These are phyloP conservation scores for Apamea epomidion DNA, from an alignment of 2,888 invertebrate species.

Conservation along the genomic window DNA sequence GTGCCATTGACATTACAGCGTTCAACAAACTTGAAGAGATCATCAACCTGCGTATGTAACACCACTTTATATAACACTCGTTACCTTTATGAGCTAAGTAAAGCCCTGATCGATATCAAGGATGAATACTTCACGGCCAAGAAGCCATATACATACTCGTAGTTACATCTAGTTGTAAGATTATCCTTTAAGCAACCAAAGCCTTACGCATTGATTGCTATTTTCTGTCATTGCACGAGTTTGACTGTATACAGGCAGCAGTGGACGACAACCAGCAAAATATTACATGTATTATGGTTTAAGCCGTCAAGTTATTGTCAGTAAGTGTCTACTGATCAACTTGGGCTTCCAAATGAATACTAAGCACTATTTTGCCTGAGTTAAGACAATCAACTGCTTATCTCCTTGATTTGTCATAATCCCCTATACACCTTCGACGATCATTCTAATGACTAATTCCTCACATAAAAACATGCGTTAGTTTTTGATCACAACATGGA, in stretches of 20 bases:
- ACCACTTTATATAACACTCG: slow-evolving; percentile 45
- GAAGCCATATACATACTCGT: slow-evolving; percentile 40
- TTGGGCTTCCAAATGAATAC: background rate
- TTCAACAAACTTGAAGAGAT: slow-evolving; percentile 56
- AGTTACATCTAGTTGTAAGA: slow-evolving; percentile 26
- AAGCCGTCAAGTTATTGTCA: background rate
- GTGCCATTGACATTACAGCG: slow-evolving; percentile 53
- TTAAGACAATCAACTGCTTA: background rate
- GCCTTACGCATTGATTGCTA: slow-evolving; percentile 51
- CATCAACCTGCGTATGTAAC: slow-evolving; percentile 47
- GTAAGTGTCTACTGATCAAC: background rate
- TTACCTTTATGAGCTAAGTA: slow-evolving; percentile 40
- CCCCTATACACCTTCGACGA: background rate
- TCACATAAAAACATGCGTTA: background rate
- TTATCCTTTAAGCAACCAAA: slow-evolving; percentile 28
- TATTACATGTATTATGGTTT: slow-evolving; percentile 12
- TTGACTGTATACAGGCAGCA: slow-evolving; percentile 7
- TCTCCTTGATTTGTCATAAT: slow-evolving; percentile 13
- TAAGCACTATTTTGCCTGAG: background rate
- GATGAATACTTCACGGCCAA: slow-evolving; percentile 38
- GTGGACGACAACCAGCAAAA: background rate
- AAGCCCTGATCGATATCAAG: slow-evolving; percentile 57
- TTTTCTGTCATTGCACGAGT: slow-evolving; percentile 33
- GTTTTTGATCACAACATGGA: background rate
- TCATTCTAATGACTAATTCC: slow-evolving; percentile 10